Evolutionary conservation across 2,888 invertebrate genomes (phyloP).

Genomic region (Drosophila neutralis): DNA sequence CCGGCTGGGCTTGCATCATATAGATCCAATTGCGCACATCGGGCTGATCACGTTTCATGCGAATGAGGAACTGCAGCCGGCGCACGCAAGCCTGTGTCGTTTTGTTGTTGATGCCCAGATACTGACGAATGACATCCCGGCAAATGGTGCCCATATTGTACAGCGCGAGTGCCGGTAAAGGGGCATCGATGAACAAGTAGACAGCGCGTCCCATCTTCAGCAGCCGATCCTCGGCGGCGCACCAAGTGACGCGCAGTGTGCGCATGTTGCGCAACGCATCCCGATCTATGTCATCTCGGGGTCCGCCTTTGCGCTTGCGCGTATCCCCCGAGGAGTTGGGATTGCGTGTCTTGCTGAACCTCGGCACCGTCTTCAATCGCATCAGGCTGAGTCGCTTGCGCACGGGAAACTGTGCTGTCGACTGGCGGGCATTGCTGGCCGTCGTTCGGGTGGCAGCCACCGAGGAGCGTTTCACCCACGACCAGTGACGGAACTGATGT

Average conservation of each 20-base stretch:
- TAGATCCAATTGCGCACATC: conserved; percentile 88
- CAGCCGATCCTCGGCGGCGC: conserved; percentile 88
- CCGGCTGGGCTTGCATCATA: conserved; percentile 87
- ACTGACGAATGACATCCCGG: conserved; percentile 87
- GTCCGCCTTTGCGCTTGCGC: conserved; percentile 52
- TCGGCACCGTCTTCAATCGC: conserved; percentile 47
- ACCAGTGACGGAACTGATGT: conserved; percentile 89
- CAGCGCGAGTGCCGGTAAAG: conserved; percentile 81
- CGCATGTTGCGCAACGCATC: conserved; percentile 88
- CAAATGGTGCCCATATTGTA: conserved; percentile 85
- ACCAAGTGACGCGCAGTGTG: conserved; percentile 88
- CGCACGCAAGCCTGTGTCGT: conserved; percentile 89
- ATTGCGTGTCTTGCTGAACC: conserved; percentile 20
- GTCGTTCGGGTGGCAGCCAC: conserved; percentile 20
- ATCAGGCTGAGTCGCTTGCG: conserved; percentile 46
- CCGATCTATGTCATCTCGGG: conserved; percentile 88
- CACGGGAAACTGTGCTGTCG: conserved; percentile 10
- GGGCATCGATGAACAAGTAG: conserved; percentile 85
- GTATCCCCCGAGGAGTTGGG: conserved; percentile 5
- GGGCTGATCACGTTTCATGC: conserved; percentile 86
- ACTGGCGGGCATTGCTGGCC: conserved; percentile 6
- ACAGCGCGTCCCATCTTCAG: conserved; percentile 89
- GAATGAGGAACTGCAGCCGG: conserved; percentile 87
- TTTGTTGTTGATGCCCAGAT: conserved; percentile 87
- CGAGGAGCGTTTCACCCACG: conserved; percentile 82